A percentile compares a stretch with the other conserved stretches of the same genome.
Conservation (phyloP, 2,113 vertebrate genomes). For the Progne subis region DNA sequence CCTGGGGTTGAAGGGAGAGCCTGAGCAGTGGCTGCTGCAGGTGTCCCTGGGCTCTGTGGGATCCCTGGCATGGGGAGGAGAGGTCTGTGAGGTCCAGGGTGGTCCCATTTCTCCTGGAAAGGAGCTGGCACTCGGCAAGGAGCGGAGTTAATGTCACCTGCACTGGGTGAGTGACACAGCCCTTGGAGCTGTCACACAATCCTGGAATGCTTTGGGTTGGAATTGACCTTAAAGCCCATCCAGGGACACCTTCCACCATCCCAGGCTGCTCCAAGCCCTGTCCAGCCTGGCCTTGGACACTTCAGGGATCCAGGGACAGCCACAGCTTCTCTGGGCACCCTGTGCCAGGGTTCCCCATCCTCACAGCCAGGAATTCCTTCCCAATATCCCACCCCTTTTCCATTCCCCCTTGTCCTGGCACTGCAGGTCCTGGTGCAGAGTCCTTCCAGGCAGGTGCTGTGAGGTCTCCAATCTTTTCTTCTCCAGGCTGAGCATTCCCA, state of each 20-base stretch:
- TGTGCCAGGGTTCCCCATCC: background rate
- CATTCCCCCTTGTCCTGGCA: background rate
- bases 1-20: rapidly evolving
- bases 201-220: too few relatives aligned
- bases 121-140: background rate
- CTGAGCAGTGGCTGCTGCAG: background rate
- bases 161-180: background rate
- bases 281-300: too few relatives aligned
- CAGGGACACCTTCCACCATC: background rate
- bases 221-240: too few relatives aligned
- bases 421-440: background rate
- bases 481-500: background rate
- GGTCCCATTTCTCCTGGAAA: background rate
- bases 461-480: background rate
- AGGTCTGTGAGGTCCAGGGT: rapidly evolving
- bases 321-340: too few relatives aligned
- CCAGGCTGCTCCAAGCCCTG: background rate
- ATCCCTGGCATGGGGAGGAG: background rate
- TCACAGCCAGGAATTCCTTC: background rate
- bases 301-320: too few relatives aligned
- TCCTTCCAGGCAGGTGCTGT: background rate
- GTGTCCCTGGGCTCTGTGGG: rapidly evolving
- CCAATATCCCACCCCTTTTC: background rate
- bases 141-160: background rate
- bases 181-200: background rate